These are phyloP conservation scores for Barypeithes pellucidus DNA, from an alignment of 2,888 invertebrate species.

Conservation along the genomic window DNA sequence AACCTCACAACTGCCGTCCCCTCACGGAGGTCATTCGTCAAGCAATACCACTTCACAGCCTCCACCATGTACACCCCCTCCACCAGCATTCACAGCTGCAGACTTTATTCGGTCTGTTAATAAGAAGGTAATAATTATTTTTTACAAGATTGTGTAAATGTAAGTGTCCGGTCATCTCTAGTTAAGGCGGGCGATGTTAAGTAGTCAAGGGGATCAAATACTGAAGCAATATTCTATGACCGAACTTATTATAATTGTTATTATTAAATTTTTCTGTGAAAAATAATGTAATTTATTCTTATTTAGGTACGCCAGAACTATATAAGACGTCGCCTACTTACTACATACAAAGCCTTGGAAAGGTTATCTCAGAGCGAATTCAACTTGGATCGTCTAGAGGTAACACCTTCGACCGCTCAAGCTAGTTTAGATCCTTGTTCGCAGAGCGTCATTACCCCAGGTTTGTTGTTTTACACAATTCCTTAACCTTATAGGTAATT, in stretches of 20 bases:
- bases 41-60: slow-evolving; percentile 57
- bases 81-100: slow-evolving; percentile 76
- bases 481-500: no score
- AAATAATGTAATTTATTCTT: no score
- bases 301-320: slow-evolving; percentile 85
- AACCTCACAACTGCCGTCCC: slow-evolving; percentile 88
- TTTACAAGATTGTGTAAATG: no score
- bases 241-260: no score
- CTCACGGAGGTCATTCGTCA: slow-evolving; percentile 77
- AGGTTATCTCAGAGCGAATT: slow-evolving; percentile 89
- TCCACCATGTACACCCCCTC: slow-evolving; percentile 68
- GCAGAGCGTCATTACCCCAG: slow-evolving; percentile 50
- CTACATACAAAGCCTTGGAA: slow-evolving; percentile 87
- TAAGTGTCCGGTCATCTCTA: no score
- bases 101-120: slow-evolving; percentile 85
- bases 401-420: slow-evolving; percentile 73
- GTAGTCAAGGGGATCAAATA: no score
- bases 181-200: no score
- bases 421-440: slow-evolving; percentile 61
- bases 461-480: slow-evolving; percentile 8
- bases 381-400: slow-evolving; percentile 83
- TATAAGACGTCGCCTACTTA: slow-evolving; percentile 83
- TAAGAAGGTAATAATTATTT: slow-evolving; percentile 78
- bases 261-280: no score
- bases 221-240: no score